A percentile compares a stretch with the other conserved stretches of the same genome.
Evolutionary conservation across 2,113 vertebrate genomes (phyloP).

Genomic region (Spea bombifrons): DNA sequence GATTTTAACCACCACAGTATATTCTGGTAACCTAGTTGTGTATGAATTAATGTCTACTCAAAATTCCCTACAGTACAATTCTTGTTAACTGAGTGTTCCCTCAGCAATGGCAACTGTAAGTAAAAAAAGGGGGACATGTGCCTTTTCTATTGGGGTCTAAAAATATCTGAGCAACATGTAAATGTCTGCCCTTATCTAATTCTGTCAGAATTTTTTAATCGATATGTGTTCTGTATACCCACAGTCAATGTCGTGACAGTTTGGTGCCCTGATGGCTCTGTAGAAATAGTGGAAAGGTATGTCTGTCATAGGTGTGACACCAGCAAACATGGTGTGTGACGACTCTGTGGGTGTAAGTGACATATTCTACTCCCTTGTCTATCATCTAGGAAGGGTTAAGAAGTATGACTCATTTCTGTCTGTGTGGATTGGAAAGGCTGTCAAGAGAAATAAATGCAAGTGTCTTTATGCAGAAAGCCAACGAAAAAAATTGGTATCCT

Average conservation of each 20-base stretch:
- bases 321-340: neutral
- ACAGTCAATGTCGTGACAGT: neutral
- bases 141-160: neutral
- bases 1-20: too few relatives aligned
- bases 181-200: conserved; percentile 2
- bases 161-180: neutral
- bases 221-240: neutral
- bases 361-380: conserved; percentile 3
- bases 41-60: too few relatives aligned
- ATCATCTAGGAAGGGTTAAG: conserved; percentile 21
- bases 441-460: neutral
- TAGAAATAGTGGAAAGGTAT: neutral
- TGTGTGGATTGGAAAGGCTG: neutral
- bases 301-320: conserved; percentile 29
- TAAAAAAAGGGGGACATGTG: neutral
- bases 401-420: conserved; percentile 8
- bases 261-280: neutral
- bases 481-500: too few relatives aligned
- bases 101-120: too few relatives aligned
- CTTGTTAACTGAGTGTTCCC: too few relatives aligned
- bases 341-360: conserved; percentile 7
- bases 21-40: too few relatives aligned
- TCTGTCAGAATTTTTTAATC: neutral
- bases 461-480: too few relatives aligned
- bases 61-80: too few relatives aligned